Base-by-base conservation (phyloP, 2,113 vertebrate species). In the Cynoglossus semilaevis region DNA sequence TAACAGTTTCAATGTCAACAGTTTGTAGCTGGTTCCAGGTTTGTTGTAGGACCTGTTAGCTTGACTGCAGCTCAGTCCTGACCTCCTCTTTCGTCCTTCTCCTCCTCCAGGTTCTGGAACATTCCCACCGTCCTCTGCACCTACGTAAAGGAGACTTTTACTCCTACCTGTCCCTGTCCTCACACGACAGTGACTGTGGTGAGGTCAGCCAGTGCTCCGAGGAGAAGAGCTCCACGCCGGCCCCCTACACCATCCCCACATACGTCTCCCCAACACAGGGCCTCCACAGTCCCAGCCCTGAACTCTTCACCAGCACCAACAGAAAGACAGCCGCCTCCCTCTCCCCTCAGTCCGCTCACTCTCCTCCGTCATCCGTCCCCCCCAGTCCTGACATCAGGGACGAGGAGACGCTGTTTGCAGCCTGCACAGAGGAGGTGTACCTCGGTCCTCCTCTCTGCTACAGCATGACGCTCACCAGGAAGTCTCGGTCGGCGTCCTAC, bases 171-270 rank as follows among this genome's bases (percentile, higher is more conserved):
- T 98, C 97, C 9, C 94, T 99, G 68, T 99, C 97, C 56, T 99
- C 97, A 58, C 97, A 99, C 69, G 97, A 99, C 88, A 98, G 96
- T 71, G 97, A 98, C 86, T 99, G 97, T 63, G 97, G 97, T n/a
- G 97, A 98, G 70, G 93, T 99, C 73, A 92, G 85, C 72, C 93
- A 68, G 74, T 94, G 91, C 62, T 8, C 82, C 15, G 94, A 97
- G 47, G 94, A 96, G 63, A 93, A 93, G 71, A 93, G 91, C 80
- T 90, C 55, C 63, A 88, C 92, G 29, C 92, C 94, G 1, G 74
- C 90, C 37, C 94, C 82, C 8, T 79, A 77, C 80, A 44, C n/a
- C 90, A 1, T 79, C 64, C 44, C 71, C 0, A 2, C 58, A 0
- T 77, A 46, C 41, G 3, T 8, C 52, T 59, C 69, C 0, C 70